Evolutionary conservation across 2,888 invertebrate genomes (phyloP), one percentile per base, ranked within the genome.

Genomic region (Quadriops clusia): DNA sequence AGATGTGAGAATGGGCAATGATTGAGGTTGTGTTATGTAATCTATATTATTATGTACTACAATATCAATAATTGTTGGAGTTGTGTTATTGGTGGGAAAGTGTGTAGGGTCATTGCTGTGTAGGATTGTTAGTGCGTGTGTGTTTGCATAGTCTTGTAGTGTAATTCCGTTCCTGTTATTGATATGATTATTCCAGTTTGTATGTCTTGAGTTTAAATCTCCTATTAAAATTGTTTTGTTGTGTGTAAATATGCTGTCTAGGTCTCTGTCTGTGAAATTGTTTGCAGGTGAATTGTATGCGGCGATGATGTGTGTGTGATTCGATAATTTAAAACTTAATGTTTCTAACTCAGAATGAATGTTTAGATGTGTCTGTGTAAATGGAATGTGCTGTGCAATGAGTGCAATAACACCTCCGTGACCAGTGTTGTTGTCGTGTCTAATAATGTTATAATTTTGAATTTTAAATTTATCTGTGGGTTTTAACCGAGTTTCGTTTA

Each of bases 401-500:
- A 14, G 5, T 9, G 20, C 12, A 3, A 25, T 25, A 5, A 30
- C 30, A 15, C 30, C 30, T 8, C 30, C 13, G 3, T 9, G 10
- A 5, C 24, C 5, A 10, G 24, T 17, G 13, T 16, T 27, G n/a
- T 14, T 28, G 20, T 30, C 24, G 10, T 30, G 23, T 3, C 23
- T n/a, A 16, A 14, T 8, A 6, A 22, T n/a, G 12, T 8, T 14
- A 10, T 22, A 40, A 5, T 34, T 33, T 5, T 1, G 14, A n/a
- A 40, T 17, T 2, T 29, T 20, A 9, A 32, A 25, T 15, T 28
- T 17, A 14, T 9, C 9, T 23, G 24, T 23, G 10, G 16, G n/a
- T 5, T 12, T 22, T 10, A 29, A 7, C 25, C 35, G 32, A 3
- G 33, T 34, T 35, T 39, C 37, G 24, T 39, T 39, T 7, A 37